These are phyloP conservation scores for Stictocephala bisonia DNA, from an alignment of 2,888 invertebrate species.

Conservation along the genomic window DNA sequence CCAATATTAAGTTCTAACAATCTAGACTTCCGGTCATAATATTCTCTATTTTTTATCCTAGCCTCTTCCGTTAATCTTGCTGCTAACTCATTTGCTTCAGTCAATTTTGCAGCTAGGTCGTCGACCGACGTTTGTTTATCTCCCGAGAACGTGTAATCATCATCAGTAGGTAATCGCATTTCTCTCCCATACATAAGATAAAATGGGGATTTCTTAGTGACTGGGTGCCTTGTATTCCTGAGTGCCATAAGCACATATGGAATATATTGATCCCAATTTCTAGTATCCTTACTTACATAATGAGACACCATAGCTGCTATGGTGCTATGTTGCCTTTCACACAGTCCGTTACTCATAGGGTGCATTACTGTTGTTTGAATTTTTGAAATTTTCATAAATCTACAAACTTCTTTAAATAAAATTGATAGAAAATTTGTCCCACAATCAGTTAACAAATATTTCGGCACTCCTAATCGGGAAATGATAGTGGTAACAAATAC, in stretches of 20 bases:
- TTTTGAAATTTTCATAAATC: constrained; percentile 24
- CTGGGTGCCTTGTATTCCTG: background rate
- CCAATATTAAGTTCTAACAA: background rate
- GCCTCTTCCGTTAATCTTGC: background rate
- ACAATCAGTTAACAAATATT: constrained; percentile 62
- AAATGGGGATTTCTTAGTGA: background rate
- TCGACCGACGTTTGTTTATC: background rate
- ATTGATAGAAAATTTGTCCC: constrained; percentile 62
- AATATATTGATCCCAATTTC: constrained; percentile 61
- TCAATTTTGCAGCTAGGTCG: background rate
- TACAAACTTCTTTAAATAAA: constrained; percentile 55
- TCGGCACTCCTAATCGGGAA: constrained; percentile 62
- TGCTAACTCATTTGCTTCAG: background rate
- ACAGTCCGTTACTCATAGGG: constrained; percentile 60
- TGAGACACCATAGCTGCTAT: constrained; percentile 61
- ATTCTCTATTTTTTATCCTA: background rate
- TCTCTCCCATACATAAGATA: background rate
- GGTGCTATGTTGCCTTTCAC: constrained; percentile 61
- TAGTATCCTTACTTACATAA: constrained; percentile 57
- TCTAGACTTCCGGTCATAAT: background rate
- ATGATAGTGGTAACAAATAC: constrained; percentile 60
- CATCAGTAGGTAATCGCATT: background rate
- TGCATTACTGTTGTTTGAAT: constrained; percentile 57
- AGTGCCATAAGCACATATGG: too few relatives aligned
- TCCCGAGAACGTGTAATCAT: background rate